These are phyloP conservation scores for Andrena haemorrhoa DNA, from an alignment of 2,888 invertebrate genomes.

Conservation along the genomic window DNA sequence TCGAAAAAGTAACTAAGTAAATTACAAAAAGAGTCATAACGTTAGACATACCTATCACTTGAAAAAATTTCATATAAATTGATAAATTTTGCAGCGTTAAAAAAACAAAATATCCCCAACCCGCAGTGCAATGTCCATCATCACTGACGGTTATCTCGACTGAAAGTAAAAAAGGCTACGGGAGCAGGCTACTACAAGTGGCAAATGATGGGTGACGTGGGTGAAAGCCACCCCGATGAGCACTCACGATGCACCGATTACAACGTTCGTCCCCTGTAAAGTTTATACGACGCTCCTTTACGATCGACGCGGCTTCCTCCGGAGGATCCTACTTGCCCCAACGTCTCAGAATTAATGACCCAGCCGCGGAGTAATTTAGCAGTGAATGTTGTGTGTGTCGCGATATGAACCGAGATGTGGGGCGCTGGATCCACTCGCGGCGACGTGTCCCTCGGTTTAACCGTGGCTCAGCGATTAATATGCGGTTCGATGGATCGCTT, in stretches of 20 bases:
- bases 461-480: slow-evolving; percentile 33
- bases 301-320: background rate
- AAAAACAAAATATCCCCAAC: too few relatives aligned
- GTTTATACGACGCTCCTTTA: slow-evolving; percentile 39
- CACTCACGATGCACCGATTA: slow-evolving; percentile 39
- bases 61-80: too few relatives aligned
- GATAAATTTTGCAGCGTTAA: too few relatives aligned
- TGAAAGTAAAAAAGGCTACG: too few relatives aligned
- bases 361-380: slow-evolving; percentile 29
- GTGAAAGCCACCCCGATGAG: background rate
- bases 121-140: too few relatives aligned
- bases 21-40: too few relatives aligned
- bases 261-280: background rate
- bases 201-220: too few relatives aligned
- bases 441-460: slow-evolving; percentile 16
- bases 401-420: background rate
- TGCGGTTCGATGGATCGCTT: slow-evolving; percentile 34
- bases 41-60: too few relatives aligned
- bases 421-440: background rate
- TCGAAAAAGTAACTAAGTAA: too few relatives aligned
- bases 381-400: slow-evolving; percentile 7
- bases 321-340: background rate
- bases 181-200: too few relatives aligned
- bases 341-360: slow-evolving; percentile 31
- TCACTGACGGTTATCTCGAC: too few relatives aligned